Evolutionary conservation across 2,113 vertebrate species (phyloP).

Genomic region (Brachyistius frenatus): DNA sequence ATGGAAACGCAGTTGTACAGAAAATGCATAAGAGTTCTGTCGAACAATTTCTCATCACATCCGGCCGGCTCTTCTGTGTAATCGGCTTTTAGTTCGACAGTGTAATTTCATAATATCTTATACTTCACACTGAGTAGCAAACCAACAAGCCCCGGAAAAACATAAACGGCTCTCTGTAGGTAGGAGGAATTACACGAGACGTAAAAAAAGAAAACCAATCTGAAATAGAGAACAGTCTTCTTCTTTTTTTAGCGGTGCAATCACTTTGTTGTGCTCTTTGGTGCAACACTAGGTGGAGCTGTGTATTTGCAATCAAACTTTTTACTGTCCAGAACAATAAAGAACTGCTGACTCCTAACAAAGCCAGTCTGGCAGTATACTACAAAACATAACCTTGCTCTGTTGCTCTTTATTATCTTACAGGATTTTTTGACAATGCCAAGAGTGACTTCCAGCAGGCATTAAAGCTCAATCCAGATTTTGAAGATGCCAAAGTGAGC

Average conservation of each 20-base stretch:
- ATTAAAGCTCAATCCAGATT: conserved; percentile 89
- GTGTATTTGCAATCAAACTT: conserved; percentile 10
- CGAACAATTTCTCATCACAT: background rate
- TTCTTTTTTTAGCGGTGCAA: background rate
- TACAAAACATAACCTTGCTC: background rate
- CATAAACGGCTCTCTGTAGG: background rate
- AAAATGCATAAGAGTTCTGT: too few species aligned
- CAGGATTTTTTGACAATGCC: conserved; percentile 93
- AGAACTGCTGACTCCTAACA: conserved; percentile 9
- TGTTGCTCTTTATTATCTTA: conserved; percentile 11
- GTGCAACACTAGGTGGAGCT: conserved; percentile 61
- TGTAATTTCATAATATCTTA: too few species aligned
- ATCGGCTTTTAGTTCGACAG: too few species aligned
- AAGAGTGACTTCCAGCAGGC: conserved; percentile 91
- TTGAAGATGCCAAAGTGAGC: conserved; percentile 92
- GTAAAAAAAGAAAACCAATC: background rate
- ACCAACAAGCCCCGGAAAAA: background rate
- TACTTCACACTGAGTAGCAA: too few species aligned
- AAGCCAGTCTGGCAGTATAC: background rate
- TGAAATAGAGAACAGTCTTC: background rate
- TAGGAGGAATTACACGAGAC: background rate
- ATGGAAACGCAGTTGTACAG: too few species aligned
- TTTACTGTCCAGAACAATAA: background rate
- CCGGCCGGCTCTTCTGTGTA: background rate
- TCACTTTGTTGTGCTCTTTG: conserved; percentile 5